Evolutionary conservation across 1,140 invertebrate genomes (phyloP).

Genomic region (Rhagoletis pomonella): DNA sequence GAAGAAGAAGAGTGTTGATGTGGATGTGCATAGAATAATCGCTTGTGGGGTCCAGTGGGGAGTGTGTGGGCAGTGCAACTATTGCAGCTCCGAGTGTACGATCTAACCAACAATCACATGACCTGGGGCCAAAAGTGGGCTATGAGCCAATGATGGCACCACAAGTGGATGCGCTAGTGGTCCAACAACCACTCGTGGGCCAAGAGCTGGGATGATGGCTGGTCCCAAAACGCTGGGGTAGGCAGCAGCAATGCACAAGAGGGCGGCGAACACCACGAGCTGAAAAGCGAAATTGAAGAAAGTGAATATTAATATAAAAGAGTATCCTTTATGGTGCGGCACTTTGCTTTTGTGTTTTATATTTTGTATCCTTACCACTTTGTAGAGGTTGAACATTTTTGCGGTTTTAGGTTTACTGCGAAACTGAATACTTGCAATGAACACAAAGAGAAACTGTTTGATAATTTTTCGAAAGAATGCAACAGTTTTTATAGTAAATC

Average conservation of each 20-base stretch:
- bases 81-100: background rate
- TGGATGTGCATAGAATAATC: background rate
- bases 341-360: background rate
- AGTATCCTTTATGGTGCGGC: background rate
- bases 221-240: slow-evolving; percentile 7
- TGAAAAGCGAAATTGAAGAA: background rate
- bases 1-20: background rate
- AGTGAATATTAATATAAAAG: background rate
- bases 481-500: slow-evolving; percentile 15
- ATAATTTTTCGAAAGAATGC: background rate
- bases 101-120: slow-evolving; percentile 17
- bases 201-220: background rate
- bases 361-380: slow-evolving; percentile 62
- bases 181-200: slow-evolving; percentile 21
- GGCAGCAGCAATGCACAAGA: slow-evolving; percentile 38
- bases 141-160: background rate
- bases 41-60: background rate
- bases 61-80: background rate
- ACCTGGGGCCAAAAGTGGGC: background rate
- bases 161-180: background rate
- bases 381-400: slow-evolving; percentile 49
- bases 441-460: slow-evolving; percentile 1
- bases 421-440: background rate
- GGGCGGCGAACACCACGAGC: slow-evolving; percentile 19
- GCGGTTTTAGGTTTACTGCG: background rate